Evolutionary conservation across 2,113 vertebrate species (phyloP).

Genomic region (Recurvirostra avosetta): DNA sequence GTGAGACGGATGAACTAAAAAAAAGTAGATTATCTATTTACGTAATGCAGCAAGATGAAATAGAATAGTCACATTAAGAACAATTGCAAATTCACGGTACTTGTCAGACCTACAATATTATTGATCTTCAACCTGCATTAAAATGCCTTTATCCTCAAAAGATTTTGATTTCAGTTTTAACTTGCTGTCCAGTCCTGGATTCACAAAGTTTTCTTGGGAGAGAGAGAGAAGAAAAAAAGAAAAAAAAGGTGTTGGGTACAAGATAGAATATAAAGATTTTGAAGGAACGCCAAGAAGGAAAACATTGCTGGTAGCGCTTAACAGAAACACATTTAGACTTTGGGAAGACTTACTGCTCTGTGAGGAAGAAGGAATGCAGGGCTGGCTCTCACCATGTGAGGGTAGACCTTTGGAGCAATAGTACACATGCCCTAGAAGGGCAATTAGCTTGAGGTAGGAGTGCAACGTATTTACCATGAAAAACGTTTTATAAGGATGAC

Average conservation of each 20-base stretch:
- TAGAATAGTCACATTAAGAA: not conserved
- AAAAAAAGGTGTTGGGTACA: fast-evolving
- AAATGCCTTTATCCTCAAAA: not conserved
- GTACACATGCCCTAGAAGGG: not conserved
- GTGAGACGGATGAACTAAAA: not conserved
- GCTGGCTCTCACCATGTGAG: not conserved
- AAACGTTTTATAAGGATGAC: not conserved
- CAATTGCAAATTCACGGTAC: not conserved
- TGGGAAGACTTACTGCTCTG: not conserved
- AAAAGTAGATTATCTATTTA: not conserved
- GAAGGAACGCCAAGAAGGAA: not conserved
- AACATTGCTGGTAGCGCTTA: not conserved
- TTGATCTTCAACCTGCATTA: not conserved
- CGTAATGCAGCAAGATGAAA: not conserved
- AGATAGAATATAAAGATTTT: not conserved
- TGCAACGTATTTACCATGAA: not conserved
- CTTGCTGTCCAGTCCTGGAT: not conserved
- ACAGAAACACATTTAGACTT: not conserved
- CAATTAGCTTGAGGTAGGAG: not conserved
- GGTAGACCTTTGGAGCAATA: not conserved
- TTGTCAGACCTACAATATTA: not conserved
- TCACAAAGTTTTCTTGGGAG: not conserved
- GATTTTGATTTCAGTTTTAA: not conserved
- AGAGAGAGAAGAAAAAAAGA: not conserved
- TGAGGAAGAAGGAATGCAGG: not conserved